These are phyloP conservation scores for Laodelphax striatellus DNA, from an alignment of 1,140 invertebrate genomes.

Conservation along the genomic window DNA sequence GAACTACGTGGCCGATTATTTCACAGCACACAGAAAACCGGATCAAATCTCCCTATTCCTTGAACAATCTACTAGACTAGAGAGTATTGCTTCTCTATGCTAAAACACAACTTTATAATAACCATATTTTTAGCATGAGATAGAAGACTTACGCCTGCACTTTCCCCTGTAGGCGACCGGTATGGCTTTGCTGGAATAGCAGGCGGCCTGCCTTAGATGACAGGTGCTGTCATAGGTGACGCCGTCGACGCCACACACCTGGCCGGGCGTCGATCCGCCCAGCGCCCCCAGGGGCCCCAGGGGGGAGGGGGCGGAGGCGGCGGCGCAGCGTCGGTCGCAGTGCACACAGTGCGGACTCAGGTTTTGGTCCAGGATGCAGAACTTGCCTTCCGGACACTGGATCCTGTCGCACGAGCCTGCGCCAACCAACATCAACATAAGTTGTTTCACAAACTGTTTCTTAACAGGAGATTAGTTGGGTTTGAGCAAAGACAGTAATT, in stretches of 20 bases:
- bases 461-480: no score
- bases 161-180: slow-evolving; percentile 75
- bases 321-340: slow-evolving; percentile 55
- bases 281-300: slow-evolving; percentile 48
- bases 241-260: slow-evolving; percentile 76
- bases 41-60: no score
- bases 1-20: no score
- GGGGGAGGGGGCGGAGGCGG: slow-evolving; percentile 33
- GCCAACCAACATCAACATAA: background rate
- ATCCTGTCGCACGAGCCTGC: slow-evolving; percentile 66
- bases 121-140: no score
- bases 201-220: slow-evolving; percentile 71
- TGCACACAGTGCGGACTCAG: slow-evolving; percentile 70
- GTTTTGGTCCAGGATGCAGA: slow-evolving; percentile 77
- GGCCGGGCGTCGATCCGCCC: slow-evolving; percentile 35
- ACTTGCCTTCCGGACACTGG: slow-evolving; percentile 64
- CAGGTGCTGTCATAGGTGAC: slow-evolving; percentile 77
- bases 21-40: no score
- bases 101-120: no score
- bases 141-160: slow-evolving; percentile 64
- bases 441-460: no score
- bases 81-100: no score
- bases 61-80: no score
- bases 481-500: no score
- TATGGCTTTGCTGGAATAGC: slow-evolving; percentile 65